These are phyloP conservation scores for Puntigrus tetrazona DNA, from an alignment of 2,113 vertebrate species.

Conservation along the genomic window DNA sequence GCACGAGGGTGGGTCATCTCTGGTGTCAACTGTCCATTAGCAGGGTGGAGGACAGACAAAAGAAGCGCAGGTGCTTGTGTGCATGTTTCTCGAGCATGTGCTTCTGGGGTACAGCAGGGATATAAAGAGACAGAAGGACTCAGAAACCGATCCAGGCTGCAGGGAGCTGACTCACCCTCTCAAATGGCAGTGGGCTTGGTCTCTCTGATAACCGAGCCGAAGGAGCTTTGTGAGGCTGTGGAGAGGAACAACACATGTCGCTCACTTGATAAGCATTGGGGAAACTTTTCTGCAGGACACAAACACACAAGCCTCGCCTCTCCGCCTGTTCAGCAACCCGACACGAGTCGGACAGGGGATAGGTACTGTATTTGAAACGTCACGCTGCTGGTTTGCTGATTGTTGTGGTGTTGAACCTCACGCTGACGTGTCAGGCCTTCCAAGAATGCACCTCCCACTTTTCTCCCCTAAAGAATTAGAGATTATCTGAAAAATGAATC, in stretches of 20 bases:
- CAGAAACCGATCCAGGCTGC: constrained; percentile 37
- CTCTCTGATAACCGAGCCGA: constrained; percentile 26
- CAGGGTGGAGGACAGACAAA: constrained; percentile 32
- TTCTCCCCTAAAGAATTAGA: not conserved
- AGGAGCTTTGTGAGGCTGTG: constrained; percentile 38
- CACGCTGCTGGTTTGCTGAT: not conserved
- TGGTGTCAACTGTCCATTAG: constrained; percentile 50
- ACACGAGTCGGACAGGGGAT: not conserved
- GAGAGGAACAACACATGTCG: constrained; percentile 35
- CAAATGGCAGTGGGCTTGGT: constrained; percentile 29
- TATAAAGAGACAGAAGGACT: constrained; percentile 24
- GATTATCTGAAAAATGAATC: not conserved
- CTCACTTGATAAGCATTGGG: constrained; percentile 37
- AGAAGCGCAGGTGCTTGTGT: constrained; percentile 14
- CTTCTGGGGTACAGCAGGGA: constrained; percentile 19
- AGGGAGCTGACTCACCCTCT: constrained; percentile 46
- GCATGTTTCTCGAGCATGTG: constrained; percentile 28
- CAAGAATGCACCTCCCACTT: constrained; percentile 1
- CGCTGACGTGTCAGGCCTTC: not conserved
- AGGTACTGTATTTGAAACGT: not conserved
- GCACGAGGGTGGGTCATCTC: constrained; percentile 41
- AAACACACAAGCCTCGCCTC: not conserved
- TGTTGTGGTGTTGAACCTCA: not conserved
- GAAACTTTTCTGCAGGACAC: constrained; percentile 26
- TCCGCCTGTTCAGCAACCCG: not conserved